phyloP scores from a whole-genome alignment of 2,888 invertebrate genomes.

The Altica lythri region DNA sequence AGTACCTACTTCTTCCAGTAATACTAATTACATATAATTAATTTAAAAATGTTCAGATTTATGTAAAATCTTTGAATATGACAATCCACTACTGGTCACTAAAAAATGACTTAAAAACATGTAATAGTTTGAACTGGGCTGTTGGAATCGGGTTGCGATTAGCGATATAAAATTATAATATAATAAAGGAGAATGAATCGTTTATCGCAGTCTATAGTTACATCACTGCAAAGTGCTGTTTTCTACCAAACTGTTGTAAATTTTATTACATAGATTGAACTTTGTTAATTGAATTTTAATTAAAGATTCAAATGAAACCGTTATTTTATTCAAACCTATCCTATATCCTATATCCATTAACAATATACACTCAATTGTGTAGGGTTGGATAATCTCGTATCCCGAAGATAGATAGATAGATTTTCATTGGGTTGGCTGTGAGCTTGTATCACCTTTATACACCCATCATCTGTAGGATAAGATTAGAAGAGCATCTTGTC shows the following conservation, averaged over 20 bases:
- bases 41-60: slow-evolving; percentile 41
- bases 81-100: slow-evolving; percentile 54
- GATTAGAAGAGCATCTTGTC: too few relatives aligned
- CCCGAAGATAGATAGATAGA: too few relatives aligned
- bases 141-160: slow-evolving; percentile 37
- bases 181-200: slow-evolving; percentile 22
- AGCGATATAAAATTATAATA: slow-evolving; percentile 23
- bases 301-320: slow-evolving; percentile 40
- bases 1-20: slow-evolving; percentile 44
- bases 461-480: too few relatives aligned
- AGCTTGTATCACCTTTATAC: too few relatives aligned
- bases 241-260: slow-evolving; percentile 55
- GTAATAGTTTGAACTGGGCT: slow-evolving; percentile 33
- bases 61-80: slow-evolving; percentile 45
- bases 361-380: slow-evolving; percentile 1
- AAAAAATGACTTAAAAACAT: slow-evolving; percentile 39
- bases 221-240: slow-evolving; percentile 48
- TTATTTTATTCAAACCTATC: slow-evolving; percentile 9
- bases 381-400: too few relatives aligned
- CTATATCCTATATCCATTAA: not conserved
- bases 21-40: slow-evolving; percentile 27
- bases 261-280: slow-evolving; percentile 58
- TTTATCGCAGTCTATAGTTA: slow-evolving; percentile 36
- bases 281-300: slow-evolving; percentile 57
- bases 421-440: too few relatives aligned